Base-by-base conservation (phyloP, 2,113 vertebrate species). In the Columba janthina region DNA sequence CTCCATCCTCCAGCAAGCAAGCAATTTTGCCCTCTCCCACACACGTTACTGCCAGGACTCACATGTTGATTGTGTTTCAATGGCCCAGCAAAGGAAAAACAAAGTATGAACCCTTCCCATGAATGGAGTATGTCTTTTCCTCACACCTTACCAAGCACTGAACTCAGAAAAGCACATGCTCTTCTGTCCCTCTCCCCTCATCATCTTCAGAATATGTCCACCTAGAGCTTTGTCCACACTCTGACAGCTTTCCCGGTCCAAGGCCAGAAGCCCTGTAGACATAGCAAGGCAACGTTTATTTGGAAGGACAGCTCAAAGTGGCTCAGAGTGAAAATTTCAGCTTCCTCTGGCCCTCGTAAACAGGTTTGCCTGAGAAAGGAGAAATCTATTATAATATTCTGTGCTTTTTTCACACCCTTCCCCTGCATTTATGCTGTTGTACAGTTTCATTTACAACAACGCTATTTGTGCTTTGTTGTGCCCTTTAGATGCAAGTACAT, bases 221-320 rank as follows among this genome's bases (percentile, higher is more conserved):
- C 69, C 86, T 86, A 78, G 73, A 94, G 57, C 61, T 90, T 90
- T 85, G 80, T 57, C 83, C 91, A 89, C 67, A 67, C 48, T 87
- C 81, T 89, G 86, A 89, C 89, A 94, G 48, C 44, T 50, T 90
- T 94, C 93, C 93, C 83, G 94, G 83, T 7, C 61, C 64, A 89
- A 93, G 82, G 90, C 94, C 62, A 3, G 78, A 92, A 80, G 29
- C 53, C 20, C 7, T 10, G 18, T 46, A 4, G 73, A 44, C 76
- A 65, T 48, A 87, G 69, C 69, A 85, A 81, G 32, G 73, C 48
- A 81, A 81, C 36, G 44, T 78, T 87, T 89, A 72, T 89, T 88
- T 78, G 65, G 34, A 94, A 96, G 56, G 61, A 90, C 76, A 87
- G 80, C 65, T 87, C 57, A 74, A 84, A 94, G 70, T 15, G 7